A percentile compares a stretch with the other conserved stretches of the same genome.
Evolutionary conservation across 1,140 invertebrate genomes (phyloP).

Genomic region (Caenorhabditis tropicalis): DNA sequence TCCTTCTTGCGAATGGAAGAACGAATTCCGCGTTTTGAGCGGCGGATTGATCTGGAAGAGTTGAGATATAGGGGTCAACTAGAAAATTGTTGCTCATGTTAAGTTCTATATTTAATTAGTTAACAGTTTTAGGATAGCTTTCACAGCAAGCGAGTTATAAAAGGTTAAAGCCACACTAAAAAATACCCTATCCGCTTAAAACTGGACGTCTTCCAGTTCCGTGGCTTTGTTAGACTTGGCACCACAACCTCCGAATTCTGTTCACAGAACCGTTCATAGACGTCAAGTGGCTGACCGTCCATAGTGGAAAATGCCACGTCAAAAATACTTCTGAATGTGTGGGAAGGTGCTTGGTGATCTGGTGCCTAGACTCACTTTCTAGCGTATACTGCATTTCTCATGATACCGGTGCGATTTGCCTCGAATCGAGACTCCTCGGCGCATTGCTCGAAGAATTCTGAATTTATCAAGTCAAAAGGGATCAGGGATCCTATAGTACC

Average conservation of each 20-base stretch:
- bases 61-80: background rate
- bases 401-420: constrained; percentile 72
- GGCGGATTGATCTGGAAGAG: constrained; percentile 45
- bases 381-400: constrained; percentile 73
- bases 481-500: constrained; percentile 48
- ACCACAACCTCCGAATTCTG: background rate
- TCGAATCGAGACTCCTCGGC: constrained; percentile 73
- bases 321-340: constrained; percentile 12
- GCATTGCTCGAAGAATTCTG: constrained; percentile 74
- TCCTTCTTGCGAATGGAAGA: constrained; percentile 33
- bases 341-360: background rate
- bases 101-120: too few species aligned
- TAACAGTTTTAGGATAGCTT: too few species aligned
- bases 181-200: background rate
- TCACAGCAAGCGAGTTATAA: too few species aligned
- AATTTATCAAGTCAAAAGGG: too few species aligned
- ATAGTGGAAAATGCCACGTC: background rate
- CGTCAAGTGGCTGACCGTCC: background rate
- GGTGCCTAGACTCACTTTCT: constrained; percentile 46
- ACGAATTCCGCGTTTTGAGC: constrained; percentile 45
- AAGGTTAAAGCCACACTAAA: background rate
- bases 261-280: constrained; percentile 4
- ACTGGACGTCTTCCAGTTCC: background rate
- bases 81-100: too few species aligned
- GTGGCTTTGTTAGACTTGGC: background rate